Evolutionary conservation across 2,797 vertebrate genomes (phyloP).

Genomic region (Notamacropus eugenii): DNA sequence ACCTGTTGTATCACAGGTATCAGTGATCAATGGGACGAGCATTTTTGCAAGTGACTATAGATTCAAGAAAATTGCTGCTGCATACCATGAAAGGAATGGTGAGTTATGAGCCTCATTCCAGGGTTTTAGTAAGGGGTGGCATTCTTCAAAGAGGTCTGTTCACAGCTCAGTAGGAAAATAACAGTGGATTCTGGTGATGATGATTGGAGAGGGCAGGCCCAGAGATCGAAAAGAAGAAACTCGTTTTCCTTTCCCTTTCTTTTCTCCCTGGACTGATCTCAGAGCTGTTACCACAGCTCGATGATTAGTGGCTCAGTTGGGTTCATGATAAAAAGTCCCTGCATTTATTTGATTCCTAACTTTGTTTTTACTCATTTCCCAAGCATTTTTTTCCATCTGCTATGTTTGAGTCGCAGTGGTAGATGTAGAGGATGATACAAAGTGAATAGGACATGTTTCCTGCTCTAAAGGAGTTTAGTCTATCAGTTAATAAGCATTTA

Average conservation of each 20-base stretch:
- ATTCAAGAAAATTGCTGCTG: slow-evolving; percentile 88
- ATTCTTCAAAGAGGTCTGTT: neutral
- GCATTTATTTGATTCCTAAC: neutral
- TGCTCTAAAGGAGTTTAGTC: neutral
- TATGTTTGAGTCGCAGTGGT: neutral
- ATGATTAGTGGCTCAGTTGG: neutral
- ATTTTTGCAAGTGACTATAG: slow-evolving; percentile 93
- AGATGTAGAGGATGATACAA: neutral
- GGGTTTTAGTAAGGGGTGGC: neutral
- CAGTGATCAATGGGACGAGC: slow-evolving; percentile 92
- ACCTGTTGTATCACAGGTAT: slow-evolving; percentile 85
- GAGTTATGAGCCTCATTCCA: slow-evolving; percentile 71
- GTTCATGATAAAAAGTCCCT: neutral
- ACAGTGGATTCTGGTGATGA: neutral
- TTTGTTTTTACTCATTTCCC: neutral
- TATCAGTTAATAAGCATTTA: neutral
- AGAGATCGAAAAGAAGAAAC: neutral
- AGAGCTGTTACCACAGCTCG: neutral
- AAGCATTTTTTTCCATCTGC: neutral
- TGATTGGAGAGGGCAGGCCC: neutral
- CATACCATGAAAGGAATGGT: slow-evolving; percentile 94
- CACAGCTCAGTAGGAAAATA: neutral
- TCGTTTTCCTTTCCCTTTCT: neutral
- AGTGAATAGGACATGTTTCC: neutral
- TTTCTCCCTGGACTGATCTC: neutral